Conservation (phyloP, 2,888 invertebrate genomes). For the Mesopsocus fuscifrons region DNA sequence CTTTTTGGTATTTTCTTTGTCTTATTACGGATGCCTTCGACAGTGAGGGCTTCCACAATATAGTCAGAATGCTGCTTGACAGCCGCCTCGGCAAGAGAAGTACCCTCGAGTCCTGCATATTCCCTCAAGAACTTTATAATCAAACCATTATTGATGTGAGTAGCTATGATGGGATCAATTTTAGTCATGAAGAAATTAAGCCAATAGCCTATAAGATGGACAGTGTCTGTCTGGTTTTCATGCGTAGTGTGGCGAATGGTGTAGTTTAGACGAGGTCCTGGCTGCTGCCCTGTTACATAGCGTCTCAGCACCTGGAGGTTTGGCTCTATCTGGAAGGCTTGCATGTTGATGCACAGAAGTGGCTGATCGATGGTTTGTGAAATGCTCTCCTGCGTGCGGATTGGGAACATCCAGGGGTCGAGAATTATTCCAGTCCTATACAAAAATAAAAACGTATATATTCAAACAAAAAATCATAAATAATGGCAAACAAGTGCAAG, state of each 20-base stretch:
- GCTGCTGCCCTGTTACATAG: constrained; percentile 18
- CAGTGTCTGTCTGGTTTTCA: constrained; percentile 29
- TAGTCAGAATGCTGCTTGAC: background rate
- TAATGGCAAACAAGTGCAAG: constrained; percentile 2
- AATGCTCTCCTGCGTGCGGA: constrained; percentile 29
- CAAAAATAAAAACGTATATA: constrained; percentile 13
- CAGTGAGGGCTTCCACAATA: background rate
- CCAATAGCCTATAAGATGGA: constrained; percentile 28
- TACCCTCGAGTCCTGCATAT: constrained; percentile 19
- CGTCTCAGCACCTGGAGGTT: constrained; percentile 31
- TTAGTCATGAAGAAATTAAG: constrained; percentile 30
- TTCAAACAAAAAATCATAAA: constrained; percentile 1
- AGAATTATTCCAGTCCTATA: constrained; percentile 30
- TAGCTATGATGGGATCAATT: constrained; percentile 23
- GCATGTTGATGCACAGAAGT: constrained; percentile 34
- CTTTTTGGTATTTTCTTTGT: background rate
- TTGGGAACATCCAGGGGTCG: constrained; percentile 41
- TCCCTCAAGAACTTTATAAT: constrained; percentile 25
- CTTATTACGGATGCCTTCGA: background rate
- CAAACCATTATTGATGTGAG: constrained; percentile 26
- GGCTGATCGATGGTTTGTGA: constrained; percentile 27
- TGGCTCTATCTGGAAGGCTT: constrained; percentile 33
- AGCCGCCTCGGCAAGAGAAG: background rate
- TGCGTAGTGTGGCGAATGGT: constrained; percentile 26
- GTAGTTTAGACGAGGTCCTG: background rate